Base-by-base conservation (phyloP, 2,113 vertebrate species). In the Thinocorus orbignyianus region DNA sequence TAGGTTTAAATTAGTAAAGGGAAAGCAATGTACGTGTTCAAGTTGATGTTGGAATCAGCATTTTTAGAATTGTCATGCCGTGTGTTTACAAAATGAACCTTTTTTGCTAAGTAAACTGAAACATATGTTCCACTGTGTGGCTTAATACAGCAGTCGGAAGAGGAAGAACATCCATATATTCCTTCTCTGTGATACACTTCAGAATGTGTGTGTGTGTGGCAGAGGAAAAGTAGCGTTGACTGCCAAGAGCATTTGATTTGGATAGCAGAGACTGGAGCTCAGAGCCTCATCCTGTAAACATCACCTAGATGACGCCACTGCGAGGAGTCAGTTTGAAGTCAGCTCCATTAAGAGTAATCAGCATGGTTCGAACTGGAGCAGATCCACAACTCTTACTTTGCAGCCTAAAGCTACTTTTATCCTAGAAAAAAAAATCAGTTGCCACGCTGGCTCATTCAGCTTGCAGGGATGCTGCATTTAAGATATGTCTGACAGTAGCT, bases 381-480 rank as follows among this genome's bases (percentile, higher is more conserved):
- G 66, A 39, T 55, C 66, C 26, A 11, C 16, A 20, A 2, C 19
- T 55, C 52, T 58, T 49, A 8, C 9, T 37, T 79, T 23, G 37
- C 46, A 55, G 33, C 48, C 26, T 52, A 17, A 31, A 79, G 4
- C 11, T 66, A 7, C 14, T 65, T 70, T 86, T 81, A n/a, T 37
- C n/a, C 39, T 55, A 54, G 35, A 35, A 33, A n/a, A 33, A n/a
- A 7, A 41, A 74, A 19, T 28, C 37, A 37, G 17, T 37, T 1
- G 2, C 6, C 3, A 0, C 11, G 28, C 35, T 26, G 6, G 30
- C 9, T 84, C 2, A 1, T 55, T 42, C 24, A 5, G 42, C 1
- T 4, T 8, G 74, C 5, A 26, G 68, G 62, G n/a, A 23, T 55
- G 46, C 37, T 55, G 20, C 18, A 6, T 55, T 44, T 51, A 13